Evolutionary conservation across 2,113 vertebrate species (phyloP).

Genomic region (Brienomyrus brachyistius): DNA sequence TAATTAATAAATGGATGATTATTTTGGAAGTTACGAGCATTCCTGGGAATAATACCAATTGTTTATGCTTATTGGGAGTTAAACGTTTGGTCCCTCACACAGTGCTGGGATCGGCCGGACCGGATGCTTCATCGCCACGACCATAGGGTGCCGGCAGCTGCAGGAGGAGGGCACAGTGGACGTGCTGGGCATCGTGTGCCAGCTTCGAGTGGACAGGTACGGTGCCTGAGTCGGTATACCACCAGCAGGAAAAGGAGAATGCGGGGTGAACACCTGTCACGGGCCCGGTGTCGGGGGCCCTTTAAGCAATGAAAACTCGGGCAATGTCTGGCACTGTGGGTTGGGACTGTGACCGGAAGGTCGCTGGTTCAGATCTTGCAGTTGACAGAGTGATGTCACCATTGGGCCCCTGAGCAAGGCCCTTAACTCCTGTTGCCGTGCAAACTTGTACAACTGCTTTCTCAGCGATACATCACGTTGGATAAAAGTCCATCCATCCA

Average conservation of each 20-base stretch:
- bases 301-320: not conserved
- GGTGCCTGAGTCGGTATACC: slow-evolving; percentile 13
- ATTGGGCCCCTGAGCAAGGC: not conserved
- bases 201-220: slow-evolving; percentile 84
- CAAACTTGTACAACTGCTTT: not conserved
- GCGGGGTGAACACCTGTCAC: not conserved
- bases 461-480: not conserved
- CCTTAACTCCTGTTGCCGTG: not conserved
- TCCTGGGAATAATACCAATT: not conserved
- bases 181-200: slow-evolving; percentile 80
- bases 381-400: not conserved
- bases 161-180: slow-evolving; percentile 79
- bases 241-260: too few species aligned
- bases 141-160: slow-evolving; percentile 85
- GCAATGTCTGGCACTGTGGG: not conserved
- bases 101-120: slow-evolving; percentile 96
- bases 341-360: not conserved
- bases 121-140: slow-evolving; percentile 89
- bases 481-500: not conserved
- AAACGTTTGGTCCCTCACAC: slow-evolving; percentile 38
- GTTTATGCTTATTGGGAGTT: not conserved
- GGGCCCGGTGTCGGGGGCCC: not conserved
- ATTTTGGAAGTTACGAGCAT: not conserved
- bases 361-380: not conserved
- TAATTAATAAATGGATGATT: not conserved